A percentile compares a stretch with the other conserved stretches of the same genome.
phyloP scores from a whole-genome alignment of 1,140 invertebrate genomes.

The Coboldia fuscipes region DNA sequence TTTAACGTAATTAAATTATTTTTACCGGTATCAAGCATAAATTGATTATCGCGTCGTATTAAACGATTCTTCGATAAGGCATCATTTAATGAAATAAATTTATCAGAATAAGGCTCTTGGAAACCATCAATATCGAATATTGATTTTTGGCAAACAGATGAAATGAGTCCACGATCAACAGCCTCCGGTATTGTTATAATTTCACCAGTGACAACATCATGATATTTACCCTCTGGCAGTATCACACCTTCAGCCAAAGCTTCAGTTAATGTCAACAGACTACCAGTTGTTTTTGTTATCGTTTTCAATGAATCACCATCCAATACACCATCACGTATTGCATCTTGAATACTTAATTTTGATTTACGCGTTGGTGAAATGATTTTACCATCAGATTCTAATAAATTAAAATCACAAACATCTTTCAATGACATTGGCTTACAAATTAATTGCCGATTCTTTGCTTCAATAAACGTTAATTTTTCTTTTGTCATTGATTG shows the following conservation, averaged over 20 bases:
- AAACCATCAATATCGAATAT: slow-evolving; percentile 86
- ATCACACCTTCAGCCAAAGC: slow-evolving; percentile 62
- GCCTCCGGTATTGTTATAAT: slow-evolving; percentile 55
- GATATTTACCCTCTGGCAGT: slow-evolving; percentile 43
- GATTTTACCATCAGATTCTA: slow-evolving; percentile 58
- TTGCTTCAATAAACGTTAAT: slow-evolving; percentile 57
- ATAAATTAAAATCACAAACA: slow-evolving; percentile 53
- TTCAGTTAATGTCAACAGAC: slow-evolving; percentile 64
- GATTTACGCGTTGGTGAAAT: slow-evolving; percentile 53
- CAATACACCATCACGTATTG: slow-evolving; percentile 62
- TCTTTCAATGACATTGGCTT: slow-evolving; percentile 84
- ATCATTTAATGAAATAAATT: slow-evolving; percentile 69
- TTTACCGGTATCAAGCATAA: slow-evolving; percentile 51
- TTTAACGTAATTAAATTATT: slow-evolving; percentile 49
- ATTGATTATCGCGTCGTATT: slow-evolving; percentile 44
- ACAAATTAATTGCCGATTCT: slow-evolving; percentile 50
- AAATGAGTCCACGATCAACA: slow-evolving; percentile 67
- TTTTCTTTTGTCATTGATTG: slow-evolving; percentile 50
- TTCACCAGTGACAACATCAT: slow-evolving; percentile 46
- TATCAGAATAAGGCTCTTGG: slow-evolving; percentile 56
- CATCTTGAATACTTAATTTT: slow-evolving; percentile 59
- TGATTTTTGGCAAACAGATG: slow-evolving; percentile 66
- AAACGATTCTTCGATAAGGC: slow-evolving; percentile 62
- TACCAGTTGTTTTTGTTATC: slow-evolving; percentile 55
- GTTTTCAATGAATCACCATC: slow-evolving; percentile 65